Evolutionary conservation across 2,888 invertebrate genomes (phyloP).

Genomic region (Epirrhoe tristata): DNA sequence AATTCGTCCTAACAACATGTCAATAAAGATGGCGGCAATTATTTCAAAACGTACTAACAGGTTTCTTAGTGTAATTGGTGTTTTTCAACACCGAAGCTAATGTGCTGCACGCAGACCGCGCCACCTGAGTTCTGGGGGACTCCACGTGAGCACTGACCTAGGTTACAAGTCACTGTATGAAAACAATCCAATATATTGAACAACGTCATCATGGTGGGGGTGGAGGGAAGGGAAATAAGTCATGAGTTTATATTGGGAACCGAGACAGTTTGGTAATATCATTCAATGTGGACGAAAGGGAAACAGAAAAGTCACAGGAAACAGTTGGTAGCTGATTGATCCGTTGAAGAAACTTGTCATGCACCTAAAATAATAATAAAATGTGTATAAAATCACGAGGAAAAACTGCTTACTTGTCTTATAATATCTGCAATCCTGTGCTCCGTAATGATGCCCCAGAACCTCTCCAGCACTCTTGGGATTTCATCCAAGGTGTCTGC

Average conservation of each 20-base stretch:
- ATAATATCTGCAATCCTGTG: conserved; percentile 72
- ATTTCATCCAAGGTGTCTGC: conserved; percentile 67
- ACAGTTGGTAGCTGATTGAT: too few species aligned
- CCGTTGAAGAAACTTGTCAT: background rate
- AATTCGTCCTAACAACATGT: background rate
- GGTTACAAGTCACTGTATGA: background rate
- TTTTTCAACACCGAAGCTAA: conserved; percentile 69
- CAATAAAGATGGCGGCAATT: background rate
- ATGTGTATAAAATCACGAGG: too few species aligned
- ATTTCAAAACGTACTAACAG: conserved; percentile 53
- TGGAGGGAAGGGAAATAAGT: too few species aligned
- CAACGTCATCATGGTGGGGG: too few species aligned
- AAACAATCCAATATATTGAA: too few species aligned
- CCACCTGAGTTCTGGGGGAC: conserved; percentile 74
- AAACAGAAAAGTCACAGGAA: too few species aligned
- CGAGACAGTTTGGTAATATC: too few species aligned
- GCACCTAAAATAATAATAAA: too few species aligned
- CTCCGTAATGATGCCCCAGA: conserved; percentile 70
- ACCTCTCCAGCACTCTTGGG: conserved; percentile 65
- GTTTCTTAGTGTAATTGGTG: conserved; percentile 79
- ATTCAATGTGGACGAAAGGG: too few species aligned
- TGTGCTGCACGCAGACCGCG: conserved; percentile 67
- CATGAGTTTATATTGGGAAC: too few species aligned
- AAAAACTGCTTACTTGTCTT: conserved; percentile 60
- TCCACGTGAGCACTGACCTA: conserved; percentile 70